These are phyloP conservation scores for Ylistrum balloti DNA, from an alignment of 1,140 invertebrate species.

Conservation along the genomic window DNA sequence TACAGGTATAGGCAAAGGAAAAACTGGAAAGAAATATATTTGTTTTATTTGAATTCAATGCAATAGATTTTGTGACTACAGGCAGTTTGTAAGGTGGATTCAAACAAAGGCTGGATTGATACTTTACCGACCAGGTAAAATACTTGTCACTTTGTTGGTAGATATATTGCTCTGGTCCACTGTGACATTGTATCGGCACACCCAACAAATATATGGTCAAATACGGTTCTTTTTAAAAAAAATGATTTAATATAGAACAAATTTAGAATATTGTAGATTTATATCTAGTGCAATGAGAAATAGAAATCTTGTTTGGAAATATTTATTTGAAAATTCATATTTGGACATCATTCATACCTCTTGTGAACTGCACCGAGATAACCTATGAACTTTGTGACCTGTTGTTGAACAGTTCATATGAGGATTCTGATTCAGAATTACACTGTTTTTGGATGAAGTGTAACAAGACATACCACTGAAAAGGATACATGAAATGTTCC, in stretches of 20 bases:
- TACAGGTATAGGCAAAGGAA: too few species aligned
- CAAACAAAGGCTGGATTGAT: not conserved
- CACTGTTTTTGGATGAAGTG: not conserved
- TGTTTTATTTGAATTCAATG: too few species aligned
- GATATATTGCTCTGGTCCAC: not conserved
- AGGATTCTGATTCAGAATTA: not conserved
- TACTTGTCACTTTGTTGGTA: not conserved
- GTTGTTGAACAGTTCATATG: not conserved
- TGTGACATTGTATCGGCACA: not conserved
- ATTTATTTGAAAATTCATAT: constrained; percentile 35
- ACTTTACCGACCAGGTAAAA: not conserved
- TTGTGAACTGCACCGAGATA: not conserved
- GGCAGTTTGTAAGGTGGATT: not conserved
- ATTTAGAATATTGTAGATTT: not conserved
- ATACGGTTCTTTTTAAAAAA: not conserved
- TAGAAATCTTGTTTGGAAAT: constrained; percentile 12
- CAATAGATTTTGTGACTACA: too few species aligned
- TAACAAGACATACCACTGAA: not conserved
- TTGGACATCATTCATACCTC: not conserved
- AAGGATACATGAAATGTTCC: not conserved
- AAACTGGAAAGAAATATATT: too few species aligned
- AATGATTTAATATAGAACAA: not conserved
- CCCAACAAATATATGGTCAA: not conserved
- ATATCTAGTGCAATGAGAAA: not conserved
- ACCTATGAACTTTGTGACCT: not conserved